Base-by-base conservation (phyloP, 2,888 invertebrate genomes). In the Drosophila cracens region DNA sequence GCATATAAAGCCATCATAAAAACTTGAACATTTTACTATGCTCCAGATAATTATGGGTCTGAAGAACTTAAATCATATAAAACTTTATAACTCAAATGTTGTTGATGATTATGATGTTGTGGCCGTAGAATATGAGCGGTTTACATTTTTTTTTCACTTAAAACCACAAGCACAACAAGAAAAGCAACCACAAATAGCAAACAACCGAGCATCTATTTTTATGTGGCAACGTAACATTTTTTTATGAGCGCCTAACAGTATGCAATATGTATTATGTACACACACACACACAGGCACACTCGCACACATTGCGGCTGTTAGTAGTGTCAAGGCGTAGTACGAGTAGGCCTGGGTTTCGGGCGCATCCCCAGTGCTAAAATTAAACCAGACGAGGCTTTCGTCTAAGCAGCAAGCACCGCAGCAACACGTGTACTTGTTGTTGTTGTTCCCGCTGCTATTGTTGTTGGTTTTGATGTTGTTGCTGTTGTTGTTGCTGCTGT, bases 241-340 rank as follows among this genome's bases (percentile, higher is more conserved):
- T 87, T 85, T 85, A 87, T 83, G 87, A 70, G 73, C 69, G 70
- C 77, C 83, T 88, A 88, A 85, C 88, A 77, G 86, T 88, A 88
- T 88, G 87, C 84, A 88, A 74, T 74, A 79, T 83, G 61, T 81
- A 81, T 74, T 79, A 63, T 70, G 65, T 67, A 70, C 64, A 79
- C 49, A 71, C 52, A 38, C 18, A 31, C 25, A 52, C 57, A 31
- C n/a, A 33, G 4, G 18, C n/a, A 36, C 18, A 51, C 29, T 62
- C 68, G 57, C 53, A 63, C 57, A 62, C 51, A 46, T 52, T 71
- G 67, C 60, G 56, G 61, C 63, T 74, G 67, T 70, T 59, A 57
- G 74, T 80, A 78, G 85, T 87, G 85, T 80, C 78, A 84, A 84
- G 85, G 80, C 76, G 70, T 56, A 43, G 79, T 53, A 71, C 27